Base-by-base conservation (phyloP, 53 echinoderm and acorn worm species). In the Holothuria scabra region DNA sequence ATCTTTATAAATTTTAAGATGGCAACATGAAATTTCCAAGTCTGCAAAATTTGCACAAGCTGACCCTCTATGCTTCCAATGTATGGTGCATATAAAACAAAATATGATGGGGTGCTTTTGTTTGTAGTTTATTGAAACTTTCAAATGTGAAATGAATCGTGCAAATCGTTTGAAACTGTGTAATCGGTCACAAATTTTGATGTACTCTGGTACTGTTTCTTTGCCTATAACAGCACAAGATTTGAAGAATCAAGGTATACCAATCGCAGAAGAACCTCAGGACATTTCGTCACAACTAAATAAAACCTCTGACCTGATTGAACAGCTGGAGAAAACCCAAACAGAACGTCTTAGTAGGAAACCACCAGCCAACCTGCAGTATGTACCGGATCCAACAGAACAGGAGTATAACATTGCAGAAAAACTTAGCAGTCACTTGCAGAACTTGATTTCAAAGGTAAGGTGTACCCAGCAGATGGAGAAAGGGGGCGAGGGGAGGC, bases 251-350 rank as follows among this genome's bases (percentile, higher is more conserved):
- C 76, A 48, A 28, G 80, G 83, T 13, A 65, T 74, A 0, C 46
- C 75, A 0, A 48, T 76, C 0, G 41, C 71, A 8, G 84, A 59
- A 66, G 86, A 86, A 30, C 63, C 86, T 18, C 76, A 84, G 1
- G 93, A 93, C 12, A 69, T 93, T 21, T 72, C 87, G 59, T 90
- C 65, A 18, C 91, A 93, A 35, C 57, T 93, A 76, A 86, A 88
- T 68, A 80, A 78, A 41, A 86, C 93, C 52, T 83, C 86, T 5
- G 89, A 90, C 24, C 89, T 97, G 74, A 92, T 97, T 56, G 60
- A 86, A n/a, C 90, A 97, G 64, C 68, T 97, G 48, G 99, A 94
- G 74, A 89, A 91, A 46, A 91, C 88, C 26, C 99, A 97, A 91
- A 90, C 82, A 41, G 92, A 94, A 65, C 67, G 99, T 35, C 85